A percentile compares a stretch with the other conserved stretches of the same genome.
These are phyloP conservation scores for Liopterus haemorrhoidalis DNA, from an alignment of 2,888 invertebrate species.

Conservation along the genomic window DNA sequence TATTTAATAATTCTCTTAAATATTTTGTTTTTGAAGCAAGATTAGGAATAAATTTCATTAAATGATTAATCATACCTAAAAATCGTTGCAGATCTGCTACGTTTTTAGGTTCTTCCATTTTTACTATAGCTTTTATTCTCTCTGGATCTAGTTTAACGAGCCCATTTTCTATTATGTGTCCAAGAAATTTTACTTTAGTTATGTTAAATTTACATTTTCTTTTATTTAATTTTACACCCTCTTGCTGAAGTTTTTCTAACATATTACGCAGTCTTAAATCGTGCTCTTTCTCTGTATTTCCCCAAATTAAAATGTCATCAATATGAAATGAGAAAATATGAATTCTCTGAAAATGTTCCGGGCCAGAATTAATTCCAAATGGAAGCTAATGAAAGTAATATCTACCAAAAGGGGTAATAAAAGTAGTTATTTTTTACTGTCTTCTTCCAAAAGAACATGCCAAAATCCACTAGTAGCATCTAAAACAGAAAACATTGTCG, in stretches of 20 bases:
- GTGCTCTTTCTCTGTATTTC: slow-evolving; percentile 30
- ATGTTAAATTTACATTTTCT: slow-evolving; percentile 31
- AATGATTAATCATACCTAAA: slow-evolving; percentile 30
- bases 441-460: slow-evolving; percentile 15
- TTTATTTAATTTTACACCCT: slow-evolving; percentile 33
- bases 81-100: slow-evolving; percentile 27
- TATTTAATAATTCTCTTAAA: slow-evolving; percentile 26
- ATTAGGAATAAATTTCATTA: slow-evolving; percentile 32
- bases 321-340: slow-evolving; percentile 27
- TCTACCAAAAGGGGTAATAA: slow-evolving; percentile 19
- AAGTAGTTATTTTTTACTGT: slow-evolving; percentile 17
- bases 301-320: too few species aligned
- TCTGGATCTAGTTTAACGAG: slow-evolving; percentile 16
- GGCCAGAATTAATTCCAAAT: slow-evolving; percentile 19
- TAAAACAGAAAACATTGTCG: slow-evolving; percentile 26
- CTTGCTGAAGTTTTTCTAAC: slow-evolving; percentile 20
- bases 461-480: slow-evolving; percentile 22
- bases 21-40: slow-evolving; percentile 26
- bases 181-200: slow-evolving; percentile 14
- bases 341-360: slow-evolving; percentile 27
- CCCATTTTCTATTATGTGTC: background rate
- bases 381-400: slow-evolving; percentile 19
- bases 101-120: slow-evolving; percentile 24
- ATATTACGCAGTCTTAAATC: too few species aligned
- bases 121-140: slow-evolving; percentile 26